phyloP scores from a whole-genome alignment of 2,797 vertebrate species.

The Urosaurus nigricauda region DNA sequence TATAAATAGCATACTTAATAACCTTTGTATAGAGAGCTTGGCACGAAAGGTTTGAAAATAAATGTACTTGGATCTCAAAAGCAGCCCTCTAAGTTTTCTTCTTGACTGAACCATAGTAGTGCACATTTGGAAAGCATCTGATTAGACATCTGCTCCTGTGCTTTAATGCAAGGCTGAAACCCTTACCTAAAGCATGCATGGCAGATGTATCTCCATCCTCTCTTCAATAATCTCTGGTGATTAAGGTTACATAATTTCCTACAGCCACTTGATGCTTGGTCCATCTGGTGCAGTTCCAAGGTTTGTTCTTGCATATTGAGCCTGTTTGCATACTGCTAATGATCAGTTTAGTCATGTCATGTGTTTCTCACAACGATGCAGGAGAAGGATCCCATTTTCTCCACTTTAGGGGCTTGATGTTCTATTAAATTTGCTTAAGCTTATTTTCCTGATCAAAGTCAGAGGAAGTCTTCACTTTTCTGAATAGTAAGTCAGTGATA shows the following conservation, averaged over 20 bases:
- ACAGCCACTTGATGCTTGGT: neutral
- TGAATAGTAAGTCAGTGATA: constrained; percentile 32
- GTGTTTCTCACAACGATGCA: neutral
- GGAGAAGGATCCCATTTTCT: constrained; percentile 13
- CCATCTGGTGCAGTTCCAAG: constrained; percentile 12
- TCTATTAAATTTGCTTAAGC: constrained; percentile 22
- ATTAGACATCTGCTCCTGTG: constrained; percentile 24
- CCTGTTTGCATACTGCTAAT: neutral
- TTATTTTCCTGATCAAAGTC: constrained; percentile 18
- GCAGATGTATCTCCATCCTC: neutral
- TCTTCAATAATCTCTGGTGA: constrained; percentile 26
- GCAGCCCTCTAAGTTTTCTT: neutral
- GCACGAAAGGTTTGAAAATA: neutral
- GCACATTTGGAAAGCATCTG: constrained; percentile 3
- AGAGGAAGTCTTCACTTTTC: constrained; percentile 8
- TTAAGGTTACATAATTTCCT: constrained; percentile 23
- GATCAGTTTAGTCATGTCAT: neutral
- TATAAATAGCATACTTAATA: neutral
- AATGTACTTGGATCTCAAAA: constrained; percentile 17
- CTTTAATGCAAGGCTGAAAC: neutral
- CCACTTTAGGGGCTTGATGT: constrained; percentile 10
- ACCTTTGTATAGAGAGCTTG: neutral
- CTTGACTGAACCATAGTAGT: constrained; percentile 13
- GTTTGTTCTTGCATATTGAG: neutral
- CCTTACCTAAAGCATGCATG: constrained; percentile 1